These are phyloP conservation scores for Ivindomyrus marchei DNA, from an alignment of 2,113 vertebrate species.

Conservation along the genomic window DNA sequence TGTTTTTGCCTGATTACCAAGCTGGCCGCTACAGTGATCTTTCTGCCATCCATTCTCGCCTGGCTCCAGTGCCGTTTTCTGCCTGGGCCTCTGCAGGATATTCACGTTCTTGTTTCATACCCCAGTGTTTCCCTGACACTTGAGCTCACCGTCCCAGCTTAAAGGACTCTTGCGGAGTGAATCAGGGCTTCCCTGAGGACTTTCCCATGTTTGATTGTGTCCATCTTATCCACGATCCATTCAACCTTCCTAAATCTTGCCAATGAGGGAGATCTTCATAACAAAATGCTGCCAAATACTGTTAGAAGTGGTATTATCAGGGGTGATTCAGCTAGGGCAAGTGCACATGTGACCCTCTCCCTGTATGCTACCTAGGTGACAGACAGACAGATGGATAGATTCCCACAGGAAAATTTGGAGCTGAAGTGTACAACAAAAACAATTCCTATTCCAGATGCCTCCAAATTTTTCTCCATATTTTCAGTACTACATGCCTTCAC, in stretches of 20 bases:
- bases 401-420: neutral
- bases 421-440: neutral
- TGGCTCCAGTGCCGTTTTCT: neutral
- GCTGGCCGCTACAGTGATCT: neutral
- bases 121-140: neutral
- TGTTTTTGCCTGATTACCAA: neutral
- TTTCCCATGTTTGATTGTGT: neutral
- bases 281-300: neutral
- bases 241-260: neutral
- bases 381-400: neutral
- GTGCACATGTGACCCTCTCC: neutral
- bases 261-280: neutral
- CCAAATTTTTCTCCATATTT: neutral
- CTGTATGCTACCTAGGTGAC: neutral
- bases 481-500: neutral
- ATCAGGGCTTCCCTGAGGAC: conserved; percentile 2
- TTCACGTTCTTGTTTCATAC: neutral
- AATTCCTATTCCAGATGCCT: neutral
- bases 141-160: neutral
- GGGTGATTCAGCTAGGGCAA: neutral
- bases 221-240: neutral
- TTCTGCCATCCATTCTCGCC: neutral
- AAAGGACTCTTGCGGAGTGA: neutral
- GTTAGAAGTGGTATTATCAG: neutral
- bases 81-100: neutral